Evolutionary conservation across 2,888 invertebrate genomes (phyloP).

Genomic region (Cantharis flavilabris): DNA sequence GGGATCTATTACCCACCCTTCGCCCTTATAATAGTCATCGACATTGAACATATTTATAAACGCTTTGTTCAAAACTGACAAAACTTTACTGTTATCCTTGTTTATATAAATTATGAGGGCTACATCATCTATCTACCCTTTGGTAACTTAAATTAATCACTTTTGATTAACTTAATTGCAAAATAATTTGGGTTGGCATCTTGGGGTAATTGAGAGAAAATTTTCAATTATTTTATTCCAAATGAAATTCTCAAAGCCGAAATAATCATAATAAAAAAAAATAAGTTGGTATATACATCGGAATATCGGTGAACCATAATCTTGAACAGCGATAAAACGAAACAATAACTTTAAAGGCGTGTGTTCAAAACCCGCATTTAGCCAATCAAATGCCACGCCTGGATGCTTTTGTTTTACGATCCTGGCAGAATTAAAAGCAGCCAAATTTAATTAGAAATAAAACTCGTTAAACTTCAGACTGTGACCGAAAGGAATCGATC

Average conservation of each 20-base stretch:
- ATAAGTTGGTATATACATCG: constrained; percentile 8
- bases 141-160: constrained; percentile 9
- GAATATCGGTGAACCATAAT: constrained; percentile 23
- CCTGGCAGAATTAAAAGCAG: constrained; percentile 50
- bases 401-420: constrained; percentile 48
- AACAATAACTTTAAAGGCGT: constrained; percentile 47
- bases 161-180: background rate
- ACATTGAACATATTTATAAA: constrained; percentile 23
- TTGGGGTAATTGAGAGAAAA: background rate
- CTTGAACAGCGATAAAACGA: constrained; percentile 42
- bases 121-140: background rate
- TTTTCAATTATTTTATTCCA: background rate
- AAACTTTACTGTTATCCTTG: constrained; percentile 7
- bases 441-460: constrained; percentile 55
- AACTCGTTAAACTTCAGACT: constrained; percentile 34
- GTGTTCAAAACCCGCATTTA: constrained; percentile 41
- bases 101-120: constrained; percentile 12
- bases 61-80: constrained; percentile 17
- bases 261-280: background rate
- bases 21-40: constrained; percentile 6
- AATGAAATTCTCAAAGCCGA: background rate
- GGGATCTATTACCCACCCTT: constrained; percentile 2
- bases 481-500: constrained; percentile 19
- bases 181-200: background rate
- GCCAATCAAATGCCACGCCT: constrained; percentile 48